Base-by-base conservation (phyloP, 2,888 invertebrate genomes). In the Danaus chrysippus region DNA sequence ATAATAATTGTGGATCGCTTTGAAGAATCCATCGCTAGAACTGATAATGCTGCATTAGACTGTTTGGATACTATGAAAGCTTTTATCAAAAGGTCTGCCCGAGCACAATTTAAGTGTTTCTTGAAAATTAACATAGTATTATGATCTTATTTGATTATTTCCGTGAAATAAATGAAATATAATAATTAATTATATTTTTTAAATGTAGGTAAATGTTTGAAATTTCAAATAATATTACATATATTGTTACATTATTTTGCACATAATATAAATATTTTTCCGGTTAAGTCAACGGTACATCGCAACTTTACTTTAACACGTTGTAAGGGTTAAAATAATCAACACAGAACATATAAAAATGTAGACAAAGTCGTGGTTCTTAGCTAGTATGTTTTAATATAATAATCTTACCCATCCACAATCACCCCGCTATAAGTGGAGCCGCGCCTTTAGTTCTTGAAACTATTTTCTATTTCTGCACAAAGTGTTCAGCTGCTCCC, bases 391-490 rank as follows among this genome's bases (percentile, higher is more conserved):
- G 10, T 11, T 17, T 0, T n/a, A 49, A 17, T 15, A 10, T 17
- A 10, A 12, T 49, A 17, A 10, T 1, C 17, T 2, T 49, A 10
- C 2, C 17, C 17, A 49, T 49, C 49, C 11, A 54, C 43, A 49
- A 23, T 34, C 44, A 42, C 44, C 3, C 56, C 83, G 85, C 86
- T 76, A 12, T 10, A 66, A 81, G 49, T 62, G 53, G 42, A 63
- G 44, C 78, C 76, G 49, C 75, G 67, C 68, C 79, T 74, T 83
- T 81, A 84, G 83, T 87, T 87, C 87, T 88, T 85, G 86, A 90
- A 90, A 87, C 88, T 87, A 90, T 90, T 89, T 90, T 90, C 90
- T 90, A 90, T 90, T 88, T 86, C 81, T 81, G 87, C 84, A 74
- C 83, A 78, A 76, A 73, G 79, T 69, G 82, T 82, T 88, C 89